phyloP scores from a whole-genome alignment of 1,140 invertebrate genomes.

The Calliphora vicina region DNA sequence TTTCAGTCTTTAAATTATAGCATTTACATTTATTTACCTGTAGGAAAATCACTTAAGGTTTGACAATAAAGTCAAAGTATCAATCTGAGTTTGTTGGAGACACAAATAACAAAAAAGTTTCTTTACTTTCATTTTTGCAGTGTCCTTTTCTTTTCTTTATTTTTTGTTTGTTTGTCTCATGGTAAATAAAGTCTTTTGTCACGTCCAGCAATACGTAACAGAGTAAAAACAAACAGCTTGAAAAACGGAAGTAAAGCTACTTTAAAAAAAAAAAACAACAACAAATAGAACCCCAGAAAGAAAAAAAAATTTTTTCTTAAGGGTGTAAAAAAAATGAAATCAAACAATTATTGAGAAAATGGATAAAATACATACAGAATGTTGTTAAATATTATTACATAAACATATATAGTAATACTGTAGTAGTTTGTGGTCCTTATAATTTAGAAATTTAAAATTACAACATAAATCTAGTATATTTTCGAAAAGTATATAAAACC shows the following conservation, averaged over 20 bases:
- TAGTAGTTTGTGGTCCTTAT: too few species aligned
- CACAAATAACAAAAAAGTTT: background rate
- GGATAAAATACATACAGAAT: background rate
- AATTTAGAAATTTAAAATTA: too few species aligned
- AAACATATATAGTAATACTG: too few species aligned
- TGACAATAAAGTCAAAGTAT: constrained; percentile 6
- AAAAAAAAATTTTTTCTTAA: background rate
- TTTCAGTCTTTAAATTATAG: background rate
- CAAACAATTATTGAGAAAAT: background rate
- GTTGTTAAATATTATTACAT: too few species aligned
- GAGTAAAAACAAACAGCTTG: background rate
- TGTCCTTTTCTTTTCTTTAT: background rate
- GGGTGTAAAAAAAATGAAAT: background rate
- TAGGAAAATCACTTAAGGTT: background rate
- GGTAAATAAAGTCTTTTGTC: background rate
- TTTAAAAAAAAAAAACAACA: background rate
- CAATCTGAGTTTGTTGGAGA: background rate
- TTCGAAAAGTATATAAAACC: too few species aligned
- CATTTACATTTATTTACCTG: background rate
- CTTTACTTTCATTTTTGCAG: background rate
- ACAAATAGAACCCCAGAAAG: background rate
- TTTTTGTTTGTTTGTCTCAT: background rate
- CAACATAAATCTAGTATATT: too few species aligned
- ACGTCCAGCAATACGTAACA: background rate
- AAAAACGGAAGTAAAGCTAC: background rate